Evolutionary conservation across 2,797 vertebrate genomes (phyloP).

Genomic region (Hydrolagus colliei): DNA sequence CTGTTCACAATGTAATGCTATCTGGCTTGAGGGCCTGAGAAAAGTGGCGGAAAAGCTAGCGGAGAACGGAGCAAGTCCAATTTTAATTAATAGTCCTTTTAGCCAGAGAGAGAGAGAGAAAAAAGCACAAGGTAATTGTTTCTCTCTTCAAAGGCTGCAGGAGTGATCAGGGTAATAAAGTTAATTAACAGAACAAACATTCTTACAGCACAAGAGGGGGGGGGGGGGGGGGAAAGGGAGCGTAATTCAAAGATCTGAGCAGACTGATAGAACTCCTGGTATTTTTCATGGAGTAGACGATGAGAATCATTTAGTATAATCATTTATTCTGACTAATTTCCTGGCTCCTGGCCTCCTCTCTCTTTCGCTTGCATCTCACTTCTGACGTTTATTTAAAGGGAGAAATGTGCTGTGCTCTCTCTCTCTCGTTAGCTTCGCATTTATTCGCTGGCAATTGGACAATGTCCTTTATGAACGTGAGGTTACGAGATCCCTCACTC

Average conservation of each 20-base stretch:
- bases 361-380: slow-evolving; percentile 37
- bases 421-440: too few species aligned
- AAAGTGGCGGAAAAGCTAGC: slow-evolving; percentile 68
- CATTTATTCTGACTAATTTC: slow-evolving; percentile 52
- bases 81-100: slow-evolving; percentile 81
- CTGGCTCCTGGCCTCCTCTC: slow-evolving; percentile 2
- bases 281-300: slow-evolving; percentile 71
- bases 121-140: slow-evolving; percentile 83
- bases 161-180: slow-evolving; percentile 99
- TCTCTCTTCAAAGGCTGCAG: slow-evolving; percentile 90
- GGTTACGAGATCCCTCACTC: too few species aligned
- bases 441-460: too few species aligned
- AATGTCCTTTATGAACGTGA: too few species aligned
- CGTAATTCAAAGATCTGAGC: slow-evolving; percentile 77
- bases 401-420: too few species aligned
- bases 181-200: slow-evolving; percentile 99
- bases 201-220: slow-evolving; percentile 74
- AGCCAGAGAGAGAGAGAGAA: slow-evolving; percentile 58
- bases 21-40: slow-evolving; percentile 79
- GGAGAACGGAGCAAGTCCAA: slow-evolving; percentile 68
- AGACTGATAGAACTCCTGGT: slow-evolving; percentile 75
- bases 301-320: slow-evolving; percentile 53
- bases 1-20: slow-evolving; percentile 96
- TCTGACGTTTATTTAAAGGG: too few species aligned
- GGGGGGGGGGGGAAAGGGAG: slow-evolving; percentile 66